Evolutionary conservation across 2,113 vertebrate genomes (phyloP), one percentile per base, ranked within the genome.

Genomic region (Elanoides forficatus): DNA sequence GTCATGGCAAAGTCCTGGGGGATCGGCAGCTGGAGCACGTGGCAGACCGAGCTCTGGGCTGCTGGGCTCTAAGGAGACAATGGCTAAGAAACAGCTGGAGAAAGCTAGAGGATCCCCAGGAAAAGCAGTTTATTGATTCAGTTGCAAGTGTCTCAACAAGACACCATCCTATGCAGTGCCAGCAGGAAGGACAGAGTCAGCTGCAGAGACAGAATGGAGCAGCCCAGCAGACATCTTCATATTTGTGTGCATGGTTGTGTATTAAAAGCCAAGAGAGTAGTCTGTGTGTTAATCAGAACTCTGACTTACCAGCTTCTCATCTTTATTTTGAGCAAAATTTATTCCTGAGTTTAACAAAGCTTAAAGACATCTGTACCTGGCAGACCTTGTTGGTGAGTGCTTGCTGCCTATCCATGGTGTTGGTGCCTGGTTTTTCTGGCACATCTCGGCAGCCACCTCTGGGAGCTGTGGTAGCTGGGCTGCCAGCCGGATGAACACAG

Each of bases 21-120:
- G 3, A 21, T 45, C 7, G 1, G 59, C 0, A 0, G 55, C 91
- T 45, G 30, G 36, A 34, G 27, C 0, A 0, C 1, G 2, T 17
- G 27, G 81, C 34, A 23, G 45, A n/a, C 43, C 0, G 0, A 13
- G 18, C 48, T 36, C 68, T 22, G 59, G 66, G 75, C 45, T 4
- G 4, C 63, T n/a, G 58, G 23, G 25, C 12, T 55, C 27, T 30
- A 23, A 40, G 56, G 50, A 58, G 43, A 7, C 10, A 13, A 7
- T 47, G 56, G 40, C 60, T 74, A 26, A 66, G 40, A 50, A 85
- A 38, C 36, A 80, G 53, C 47, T 26, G 68, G 62, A 74, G 60
- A 38, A 74, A 50, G 43, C n/a, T 67, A 25, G 86, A 40, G 13
- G 25, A 9, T 68, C 48, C 42, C 25, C 22, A 32, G 29, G 30